Evolutionary conservation across 1,140 invertebrate species (phyloP).

Genomic region (Drosophila burlai): DNA sequence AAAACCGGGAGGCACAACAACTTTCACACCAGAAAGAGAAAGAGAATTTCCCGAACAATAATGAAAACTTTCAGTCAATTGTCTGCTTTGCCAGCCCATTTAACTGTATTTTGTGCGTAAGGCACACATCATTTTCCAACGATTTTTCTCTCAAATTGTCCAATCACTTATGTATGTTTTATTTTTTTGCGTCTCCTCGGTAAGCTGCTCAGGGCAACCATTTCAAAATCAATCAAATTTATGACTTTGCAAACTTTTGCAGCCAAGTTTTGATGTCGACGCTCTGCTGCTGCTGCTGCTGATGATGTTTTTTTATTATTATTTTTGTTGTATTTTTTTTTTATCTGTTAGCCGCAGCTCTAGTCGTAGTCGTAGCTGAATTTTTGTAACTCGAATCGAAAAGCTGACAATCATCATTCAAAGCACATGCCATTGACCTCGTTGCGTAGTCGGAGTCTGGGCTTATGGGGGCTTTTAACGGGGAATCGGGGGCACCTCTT

Average conservation of each 20-base stretch:
- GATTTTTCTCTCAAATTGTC: constrained; percentile 40
- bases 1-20: constrained; percentile 43
- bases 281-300: constrained; percentile 6
- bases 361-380: constrained; percentile 42
- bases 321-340: constrained; percentile 6
- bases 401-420: constrained; percentile 60
- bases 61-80: constrained; percentile 53
- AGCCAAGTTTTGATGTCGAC: constrained; percentile 44
- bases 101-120: constrained; percentile 50
- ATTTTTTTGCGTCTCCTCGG: constrained; percentile 7
- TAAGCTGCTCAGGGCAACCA: constrained; percentile 56
- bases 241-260: constrained; percentile 62
- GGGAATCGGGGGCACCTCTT: constrained; percentile 27
- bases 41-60: constrained; percentile 51
- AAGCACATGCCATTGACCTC: constrained; percentile 60
- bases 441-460: constrained; percentile 51
- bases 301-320: constrained; percentile 24
- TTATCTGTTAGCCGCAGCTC: constrained; percentile 29
- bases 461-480: constrained; percentile 4
- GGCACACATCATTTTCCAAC: constrained; percentile 50
- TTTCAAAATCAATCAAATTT: constrained; percentile 67
- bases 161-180: constrained; percentile 25
- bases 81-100: constrained; percentile 42
- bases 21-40: constrained; percentile 51
- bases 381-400: constrained; percentile 52